phyloP scores from a whole-genome alignment of 2,888 invertebrate species.

The Hemithea aestivaria region DNA sequence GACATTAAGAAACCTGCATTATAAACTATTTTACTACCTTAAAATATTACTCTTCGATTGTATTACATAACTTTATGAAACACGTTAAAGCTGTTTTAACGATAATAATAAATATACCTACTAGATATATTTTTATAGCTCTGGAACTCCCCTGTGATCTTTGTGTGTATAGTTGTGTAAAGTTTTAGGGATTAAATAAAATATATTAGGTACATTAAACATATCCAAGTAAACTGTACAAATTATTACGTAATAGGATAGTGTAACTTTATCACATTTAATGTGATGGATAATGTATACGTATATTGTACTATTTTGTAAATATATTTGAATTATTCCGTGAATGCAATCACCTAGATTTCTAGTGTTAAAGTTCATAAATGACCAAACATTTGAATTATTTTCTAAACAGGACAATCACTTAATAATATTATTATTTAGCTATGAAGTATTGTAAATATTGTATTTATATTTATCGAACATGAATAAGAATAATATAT shows the following conservation, averaged over 20 bases:
- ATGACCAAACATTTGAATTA: too few species aligned
- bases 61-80: too few species aligned
- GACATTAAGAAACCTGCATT: conserved; percentile 75
- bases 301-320: conserved; percentile 31
- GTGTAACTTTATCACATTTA: conserved; percentile 33
- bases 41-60: neutral
- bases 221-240: conserved; percentile 32
- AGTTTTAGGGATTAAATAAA: conserved; percentile 30
- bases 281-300: conserved; percentile 35
- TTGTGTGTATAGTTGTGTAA: conserved; percentile 58
- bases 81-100: too few species aligned
- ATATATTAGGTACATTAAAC: conserved; percentile 3
- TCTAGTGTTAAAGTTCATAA: too few species aligned
- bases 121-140: conserved; percentile 45
- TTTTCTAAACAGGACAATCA: too few species aligned
- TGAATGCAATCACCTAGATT: too few species aligned
- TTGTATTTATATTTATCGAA: too few species aligned
- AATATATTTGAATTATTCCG: conserved; percentile 25
- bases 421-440: too few species aligned
- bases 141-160: conserved; percentile 79
- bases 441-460: too few species aligned
- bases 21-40: conserved; percentile 41
- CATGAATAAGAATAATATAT: too few species aligned
- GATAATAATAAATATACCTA: too few species aligned
- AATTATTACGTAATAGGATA: conserved; percentile 16